These are phyloP conservation scores for Calonectris borealis DNA, from an alignment of 2,113 vertebrate species.

Conservation along the genomic window DNA sequence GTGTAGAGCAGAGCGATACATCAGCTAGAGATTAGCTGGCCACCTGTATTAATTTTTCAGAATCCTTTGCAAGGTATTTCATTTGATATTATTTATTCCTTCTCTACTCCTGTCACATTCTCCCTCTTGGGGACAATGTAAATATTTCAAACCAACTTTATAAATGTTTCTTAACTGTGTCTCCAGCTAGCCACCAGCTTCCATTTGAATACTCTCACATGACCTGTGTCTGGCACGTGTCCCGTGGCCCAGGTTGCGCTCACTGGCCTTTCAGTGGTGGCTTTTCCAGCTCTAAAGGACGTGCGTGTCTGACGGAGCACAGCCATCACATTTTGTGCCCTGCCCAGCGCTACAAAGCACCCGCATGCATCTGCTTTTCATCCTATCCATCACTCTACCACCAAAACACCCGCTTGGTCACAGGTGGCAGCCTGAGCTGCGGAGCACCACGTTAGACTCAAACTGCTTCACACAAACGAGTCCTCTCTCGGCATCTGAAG, in stretches of 20 bases:
- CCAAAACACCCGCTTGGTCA: neutral
- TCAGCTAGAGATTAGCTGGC: neutral
- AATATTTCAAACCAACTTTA: neutral
- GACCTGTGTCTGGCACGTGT: neutral
- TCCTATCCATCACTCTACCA: neutral
- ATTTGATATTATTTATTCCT: neutral
- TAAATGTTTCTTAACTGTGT: neutral
- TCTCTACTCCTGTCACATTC: neutral
- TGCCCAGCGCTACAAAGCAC: neutral
- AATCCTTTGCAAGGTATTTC: neutral
- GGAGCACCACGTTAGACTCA: fast-evolving
- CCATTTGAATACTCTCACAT: fast-evolving
- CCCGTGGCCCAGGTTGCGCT: neutral
- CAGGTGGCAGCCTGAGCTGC: neutral
- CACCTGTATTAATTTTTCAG: slow-evolving; percentile 11
- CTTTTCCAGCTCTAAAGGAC: neutral
- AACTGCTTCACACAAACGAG: fast-evolving
- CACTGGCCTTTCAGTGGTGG: neutral
- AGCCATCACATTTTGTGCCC: neutral
- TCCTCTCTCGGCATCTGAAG: neutral
- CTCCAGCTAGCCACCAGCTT: neutral
- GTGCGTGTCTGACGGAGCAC: neutral
- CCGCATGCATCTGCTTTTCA: neutral
- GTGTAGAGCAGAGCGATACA: neutral
- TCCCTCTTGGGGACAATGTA: neutral